Percentiles rank a stretch among this genome's conserved stretches.
Evolutionary conservation across 23 tunicate species (phyloP).

Genomic region (Aplidium turbinatum): DNA sequence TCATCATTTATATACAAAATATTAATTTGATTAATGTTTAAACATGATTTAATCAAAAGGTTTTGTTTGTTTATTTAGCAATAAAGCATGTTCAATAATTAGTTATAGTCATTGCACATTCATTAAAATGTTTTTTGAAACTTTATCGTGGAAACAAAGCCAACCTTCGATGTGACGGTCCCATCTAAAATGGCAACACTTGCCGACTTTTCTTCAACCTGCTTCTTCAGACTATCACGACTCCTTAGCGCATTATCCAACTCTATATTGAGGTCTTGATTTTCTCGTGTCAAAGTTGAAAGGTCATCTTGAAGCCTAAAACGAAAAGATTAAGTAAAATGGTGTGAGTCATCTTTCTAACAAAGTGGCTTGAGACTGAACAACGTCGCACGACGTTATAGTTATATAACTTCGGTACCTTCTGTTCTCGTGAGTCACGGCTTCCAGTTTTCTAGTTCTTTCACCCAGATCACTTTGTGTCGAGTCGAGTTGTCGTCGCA

Average conservation of each 20-base stretch:
- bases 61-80: no score
- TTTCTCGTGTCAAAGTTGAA: conserved; percentile 77
- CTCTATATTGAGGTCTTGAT: conserved; percentile 87
- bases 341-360: no score
- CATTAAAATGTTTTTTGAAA: no score
- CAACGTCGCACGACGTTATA: no score
- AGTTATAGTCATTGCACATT: no score
- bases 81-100: no score
- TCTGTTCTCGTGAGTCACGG: conserved; percentile 60
- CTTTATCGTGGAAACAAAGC: not conserved
- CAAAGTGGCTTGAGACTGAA: no score
- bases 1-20: no score
- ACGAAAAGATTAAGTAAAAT: no score
- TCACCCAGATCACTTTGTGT: conserved; percentile 72
- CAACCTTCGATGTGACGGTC: conserved; percentile 52
- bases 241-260: conserved; percentile 71
- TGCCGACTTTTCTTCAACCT: conserved; percentile 47
- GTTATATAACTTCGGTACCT: no score
- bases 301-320: conserved; percentile 88
- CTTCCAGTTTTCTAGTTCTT: conserved; percentile 52
- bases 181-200: conserved; percentile 54
- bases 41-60: no score
- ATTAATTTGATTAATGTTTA: no score
- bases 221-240: conserved; percentile 61
- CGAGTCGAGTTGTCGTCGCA: conserved; percentile 78